These are phyloP conservation scores for Trichonephila inaurata DNA, from an alignment of 1,140 invertebrate genomes.

Conservation along the genomic window DNA sequence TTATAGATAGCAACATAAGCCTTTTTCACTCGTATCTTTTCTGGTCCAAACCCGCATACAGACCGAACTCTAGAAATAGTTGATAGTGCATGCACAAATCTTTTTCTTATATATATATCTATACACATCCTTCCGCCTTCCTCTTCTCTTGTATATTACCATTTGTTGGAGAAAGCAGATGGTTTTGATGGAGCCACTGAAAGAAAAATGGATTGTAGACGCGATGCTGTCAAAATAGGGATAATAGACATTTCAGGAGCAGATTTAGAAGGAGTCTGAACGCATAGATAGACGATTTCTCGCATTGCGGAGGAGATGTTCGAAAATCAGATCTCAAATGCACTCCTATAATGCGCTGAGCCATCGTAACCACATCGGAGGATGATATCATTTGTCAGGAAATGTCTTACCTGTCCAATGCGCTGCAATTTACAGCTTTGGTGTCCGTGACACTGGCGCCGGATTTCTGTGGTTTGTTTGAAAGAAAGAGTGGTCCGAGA, in stretches of 20 bases:
- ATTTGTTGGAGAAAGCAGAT: conserved; percentile 27
- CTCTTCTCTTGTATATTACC: background rate
- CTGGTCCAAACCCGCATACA: background rate
- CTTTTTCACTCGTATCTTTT: background rate
- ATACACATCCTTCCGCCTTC: background rate
- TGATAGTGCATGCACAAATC: conserved; percentile 9
- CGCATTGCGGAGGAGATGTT: conserved; percentile 2
- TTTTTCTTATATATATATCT: background rate
- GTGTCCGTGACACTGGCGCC: conserved; percentile 12
- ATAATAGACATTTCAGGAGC: conserved; percentile 35
- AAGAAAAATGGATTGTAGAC: conserved; percentile 30
- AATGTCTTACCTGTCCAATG: conserved; percentile 12
- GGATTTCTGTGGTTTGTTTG: background rate
- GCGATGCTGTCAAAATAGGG: conserved; percentile 35
- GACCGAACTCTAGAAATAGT: background rate
- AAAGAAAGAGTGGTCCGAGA: background rate
- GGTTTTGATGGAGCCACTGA: background rate
- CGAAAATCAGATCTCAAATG: conserved; percentile 31
- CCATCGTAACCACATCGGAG: conserved; percentile 7
- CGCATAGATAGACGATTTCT: conserved; percentile 27
- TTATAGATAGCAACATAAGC: background rate
- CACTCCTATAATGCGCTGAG: background rate
- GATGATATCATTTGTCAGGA: conserved; percentile 17
- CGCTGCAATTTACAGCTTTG: conserved; percentile 19
- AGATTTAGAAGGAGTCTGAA: conserved; percentile 7